Percentiles rank a stretch among this genome's conserved stretches.
phyloP scores from a whole-genome alignment of 2,113 vertebrate species.

The Poeciliopsis turrubarensis region DNA sequence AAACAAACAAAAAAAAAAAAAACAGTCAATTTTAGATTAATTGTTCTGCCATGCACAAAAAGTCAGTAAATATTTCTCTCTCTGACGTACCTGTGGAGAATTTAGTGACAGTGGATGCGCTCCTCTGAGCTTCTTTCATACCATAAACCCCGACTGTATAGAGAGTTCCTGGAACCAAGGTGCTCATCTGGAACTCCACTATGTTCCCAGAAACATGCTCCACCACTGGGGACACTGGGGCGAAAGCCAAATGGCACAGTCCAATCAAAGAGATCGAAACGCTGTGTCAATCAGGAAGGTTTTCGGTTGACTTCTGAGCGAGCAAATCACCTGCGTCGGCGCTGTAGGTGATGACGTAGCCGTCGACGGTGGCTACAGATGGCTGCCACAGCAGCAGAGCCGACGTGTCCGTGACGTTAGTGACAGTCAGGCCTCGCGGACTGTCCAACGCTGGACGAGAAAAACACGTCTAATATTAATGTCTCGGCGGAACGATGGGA shows the following conservation, averaged over 20 bases:
- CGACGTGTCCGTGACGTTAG: slow-evolving; percentile 88
- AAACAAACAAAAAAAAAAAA: slow-evolving; percentile 11
- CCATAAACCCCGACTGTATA: slow-evolving; percentile 86
- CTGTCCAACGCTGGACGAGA: slow-evolving; percentile 84
- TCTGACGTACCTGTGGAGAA: slow-evolving; percentile 87
- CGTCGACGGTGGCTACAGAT: slow-evolving; percentile 87
- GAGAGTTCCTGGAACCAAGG: slow-evolving; percentile 83
- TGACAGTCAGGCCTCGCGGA: slow-evolving; percentile 82
- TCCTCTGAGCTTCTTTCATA: slow-evolving; percentile 81
- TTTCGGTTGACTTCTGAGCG: background rate
- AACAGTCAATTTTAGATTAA: background rate
- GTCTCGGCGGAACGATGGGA: fast-evolving
- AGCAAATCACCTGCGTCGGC: slow-evolving; percentile 80
- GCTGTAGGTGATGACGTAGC: slow-evolving; percentile 87
- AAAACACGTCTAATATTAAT: background rate
- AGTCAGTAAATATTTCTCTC: too few relatives aligned
- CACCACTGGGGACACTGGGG: slow-evolving; percentile 80
- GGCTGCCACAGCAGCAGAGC: slow-evolving; percentile 92
- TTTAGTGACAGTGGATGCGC: slow-evolving; percentile 75
- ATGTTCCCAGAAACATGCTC: slow-evolving; percentile 88
- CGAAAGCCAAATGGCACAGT: background rate
- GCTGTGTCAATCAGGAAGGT: background rate
- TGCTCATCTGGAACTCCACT: slow-evolving; percentile 85
- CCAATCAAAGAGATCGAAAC: background rate
- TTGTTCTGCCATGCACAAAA: background rate